Evolutionary conservation across 2,113 vertebrate species (phyloP), one percentile per base, ranked within the genome.

Genomic region (Butorides virescens): DNA sequence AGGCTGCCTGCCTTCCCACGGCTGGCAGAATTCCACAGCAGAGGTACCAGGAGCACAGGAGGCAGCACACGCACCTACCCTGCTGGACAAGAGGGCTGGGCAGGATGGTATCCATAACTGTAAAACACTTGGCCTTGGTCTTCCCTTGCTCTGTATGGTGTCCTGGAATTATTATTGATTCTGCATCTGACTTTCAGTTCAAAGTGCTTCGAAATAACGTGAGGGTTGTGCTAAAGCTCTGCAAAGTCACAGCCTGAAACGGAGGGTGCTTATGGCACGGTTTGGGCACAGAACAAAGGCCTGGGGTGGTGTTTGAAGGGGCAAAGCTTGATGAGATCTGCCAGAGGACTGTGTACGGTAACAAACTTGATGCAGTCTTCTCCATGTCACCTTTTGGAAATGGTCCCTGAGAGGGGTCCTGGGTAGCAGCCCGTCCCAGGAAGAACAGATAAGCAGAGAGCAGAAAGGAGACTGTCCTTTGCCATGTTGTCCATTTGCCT

Each of bases 361-460:
- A 36, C 52, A 55, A 92, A 63, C 34, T 39, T 36, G 11, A 53
- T 29, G 16, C 21, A 74, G 61, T 29, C 20, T 66, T 86, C 70
- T 49, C n/a, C 30, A 19, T 15, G 13, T 15, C 67, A 75, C n/a
- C 86, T 82, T 63, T 30, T 29, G 55, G 70, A 87, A 74, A 53
- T 2, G 7, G 16, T 87, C 34, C 30, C 25, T 70, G 39, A 0
- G 0, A 62, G 27, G 22, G 4, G 13, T 44, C 11, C 22, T 74
- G 34, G 23, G 30, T 36, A 52, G 9, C 71, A 82, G 47, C 5
- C 13, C 21, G 22, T 77, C 36, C 49, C 34, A 77, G 34, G 44
- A 77, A 58, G 14, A 86, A 56, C 16, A 20, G 18, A 5, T 22
- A 67, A 72, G n/a, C n/a, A 75, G 53, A 59, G 32, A 44, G 19